These are phyloP conservation scores for Crypturellus tataupa DNA, from an alignment of 2,797 vertebrate species.

Conservation along the genomic window DNA sequence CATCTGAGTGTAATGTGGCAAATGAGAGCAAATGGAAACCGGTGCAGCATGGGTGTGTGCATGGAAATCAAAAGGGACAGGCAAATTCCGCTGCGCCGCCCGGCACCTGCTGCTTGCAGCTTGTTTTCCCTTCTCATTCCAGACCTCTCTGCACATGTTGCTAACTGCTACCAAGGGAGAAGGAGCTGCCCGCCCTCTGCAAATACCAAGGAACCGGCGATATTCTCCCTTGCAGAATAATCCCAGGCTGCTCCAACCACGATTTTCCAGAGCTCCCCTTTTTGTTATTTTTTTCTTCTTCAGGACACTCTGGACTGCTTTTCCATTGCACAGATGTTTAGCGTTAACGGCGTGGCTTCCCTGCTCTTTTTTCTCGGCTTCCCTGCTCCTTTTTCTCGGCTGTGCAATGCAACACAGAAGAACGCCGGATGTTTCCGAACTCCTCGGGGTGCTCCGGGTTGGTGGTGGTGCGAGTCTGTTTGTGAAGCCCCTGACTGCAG, in stretches of 20 bases:
- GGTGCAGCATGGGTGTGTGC: not conserved
- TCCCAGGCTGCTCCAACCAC: not conserved
- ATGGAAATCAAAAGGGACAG: rapidly evolving
- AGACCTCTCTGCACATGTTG: not conserved
- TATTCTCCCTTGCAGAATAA: not conserved
- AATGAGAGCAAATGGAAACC: not conserved
- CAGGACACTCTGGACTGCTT: not conserved
- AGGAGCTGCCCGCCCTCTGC: not conserved
- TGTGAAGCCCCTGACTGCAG: not conserved
- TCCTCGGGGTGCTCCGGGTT: too few species aligned
- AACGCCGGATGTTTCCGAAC: not conserved
- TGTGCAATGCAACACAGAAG: not conserved
- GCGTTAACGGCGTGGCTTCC: rapidly evolving
- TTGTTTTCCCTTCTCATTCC: not conserved
- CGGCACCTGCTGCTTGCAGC: not conserved
- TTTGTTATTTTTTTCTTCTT: not conserved
- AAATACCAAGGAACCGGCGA: rapidly evolving
- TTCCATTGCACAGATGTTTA: not conserved
- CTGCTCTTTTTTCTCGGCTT: not conserved
- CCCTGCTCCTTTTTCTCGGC: not conserved
- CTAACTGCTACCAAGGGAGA: not conserved
- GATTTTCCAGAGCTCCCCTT: not conserved
- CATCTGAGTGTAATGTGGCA: not conserved
- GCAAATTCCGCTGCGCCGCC: not conserved
- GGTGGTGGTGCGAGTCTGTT: not conserved